Conservation (phyloP, 2,888 invertebrate genomes). For the Brachypalpus laphriformis region DNA sequence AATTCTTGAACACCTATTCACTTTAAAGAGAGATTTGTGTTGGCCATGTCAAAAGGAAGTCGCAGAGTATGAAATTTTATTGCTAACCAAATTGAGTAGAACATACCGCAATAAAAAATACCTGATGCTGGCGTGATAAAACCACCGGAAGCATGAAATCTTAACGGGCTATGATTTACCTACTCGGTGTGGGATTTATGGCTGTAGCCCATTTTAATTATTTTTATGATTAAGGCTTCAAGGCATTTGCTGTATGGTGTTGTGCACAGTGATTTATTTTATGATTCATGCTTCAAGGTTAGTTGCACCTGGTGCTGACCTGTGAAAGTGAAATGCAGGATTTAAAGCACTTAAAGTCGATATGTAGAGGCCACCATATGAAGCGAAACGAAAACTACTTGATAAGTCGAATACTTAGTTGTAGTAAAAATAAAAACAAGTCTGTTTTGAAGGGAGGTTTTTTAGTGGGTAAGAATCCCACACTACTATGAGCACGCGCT, state of each 20-base stretch:
- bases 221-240: slow-evolving; percentile 18
- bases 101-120: background rate
- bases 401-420: no score
- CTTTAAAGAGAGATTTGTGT: background rate
- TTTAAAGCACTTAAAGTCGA: background rate
- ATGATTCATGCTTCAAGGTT: background rate
- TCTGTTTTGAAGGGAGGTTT: no score
- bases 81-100: slow-evolving; percentile 43
- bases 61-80: slow-evolving; percentile 27
- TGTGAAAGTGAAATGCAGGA: background rate
- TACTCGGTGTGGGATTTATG: slow-evolving; percentile 37
- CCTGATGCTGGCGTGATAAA: slow-evolving; percentile 25
- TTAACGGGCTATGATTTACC: slow-evolving; percentile 25
- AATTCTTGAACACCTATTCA: background rate
- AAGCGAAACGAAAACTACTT: no score
- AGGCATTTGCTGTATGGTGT: background rate
- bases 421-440: no score
- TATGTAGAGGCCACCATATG: background rate
- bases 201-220: slow-evolving; percentile 45
- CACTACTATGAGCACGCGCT: no score
- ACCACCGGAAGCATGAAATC: slow-evolving; percentile 39
- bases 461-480: no score
- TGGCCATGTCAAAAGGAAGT: background rate
- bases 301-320: slow-evolving; percentile 2
- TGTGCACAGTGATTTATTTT: background rate